A percentile compares a stretch with the other conserved stretches of the same genome.
Conservation (phyloP, 2,888 invertebrate species). For the Pegoplata infirma region DNA sequence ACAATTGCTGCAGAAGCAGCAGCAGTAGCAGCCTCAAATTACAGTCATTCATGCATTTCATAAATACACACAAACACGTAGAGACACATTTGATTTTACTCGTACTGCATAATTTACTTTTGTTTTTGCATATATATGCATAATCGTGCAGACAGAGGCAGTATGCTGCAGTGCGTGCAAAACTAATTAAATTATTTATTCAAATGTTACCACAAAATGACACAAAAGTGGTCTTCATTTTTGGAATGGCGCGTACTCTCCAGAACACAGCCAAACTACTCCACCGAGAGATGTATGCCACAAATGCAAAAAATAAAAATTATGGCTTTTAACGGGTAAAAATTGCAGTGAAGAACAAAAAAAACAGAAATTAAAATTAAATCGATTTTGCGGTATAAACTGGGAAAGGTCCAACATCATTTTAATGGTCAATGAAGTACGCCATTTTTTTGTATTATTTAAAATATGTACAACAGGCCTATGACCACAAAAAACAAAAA, state of each 20-base stretch:
- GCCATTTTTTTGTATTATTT: conserved; percentile 43
- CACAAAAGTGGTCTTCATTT: conserved; percentile 57
- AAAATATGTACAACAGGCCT: conserved; percentile 60
- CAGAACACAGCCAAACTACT: conserved; percentile 22
- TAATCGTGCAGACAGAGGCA: conserved; percentile 1
- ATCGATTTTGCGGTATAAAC: conserved; percentile 61
- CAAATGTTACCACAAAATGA: conserved; percentile 64
- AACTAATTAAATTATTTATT: conserved; percentile 66
- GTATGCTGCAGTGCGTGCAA: conserved; percentile 59
- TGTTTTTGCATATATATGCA: conserved; percentile 5
- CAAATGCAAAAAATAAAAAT: conserved; percentile 39
- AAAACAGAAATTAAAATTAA: conserved; percentile 59
- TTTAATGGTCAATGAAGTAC: conserved; percentile 58
- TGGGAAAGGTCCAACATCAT: conserved; percentile 56
- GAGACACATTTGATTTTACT: conserved; percentile 38
- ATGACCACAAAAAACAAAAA: conserved; percentile 38
- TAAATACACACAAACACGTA: conserved; percentile 9
- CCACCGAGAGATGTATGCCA: conserved; percentile 25
- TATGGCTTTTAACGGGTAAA: conserved; percentile 50
- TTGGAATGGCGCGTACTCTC: conserved; percentile 37
- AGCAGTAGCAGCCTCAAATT: conserved; percentile 15
- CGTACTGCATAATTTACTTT: conserved; percentile 44
- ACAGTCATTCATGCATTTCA: not conserved
- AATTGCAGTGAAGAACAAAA: conserved; percentile 17
- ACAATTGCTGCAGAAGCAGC: not conserved